Evolutionary conservation across 2,888 invertebrate species (phyloP), one percentile per base, ranked within the genome.

Genomic region (Diadromus collaris): DNA sequence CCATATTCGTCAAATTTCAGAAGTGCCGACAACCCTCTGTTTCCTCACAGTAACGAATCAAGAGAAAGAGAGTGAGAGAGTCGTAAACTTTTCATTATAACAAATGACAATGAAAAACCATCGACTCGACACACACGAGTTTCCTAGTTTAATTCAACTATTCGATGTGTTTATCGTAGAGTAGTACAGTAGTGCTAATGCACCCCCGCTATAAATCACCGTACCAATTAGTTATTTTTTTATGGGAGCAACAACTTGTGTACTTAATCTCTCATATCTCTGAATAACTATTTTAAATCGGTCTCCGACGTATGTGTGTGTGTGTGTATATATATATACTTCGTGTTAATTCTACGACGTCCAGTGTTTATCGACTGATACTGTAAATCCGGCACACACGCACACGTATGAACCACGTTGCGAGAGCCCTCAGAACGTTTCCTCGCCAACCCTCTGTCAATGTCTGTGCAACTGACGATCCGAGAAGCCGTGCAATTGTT

Each of bases 201-300:
- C 88, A 89, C 87, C 85, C 83, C 75, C 76, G 85, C 86, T 85
- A 82, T 75, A 85, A 76, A 82, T 84, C 84, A 84, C 86, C 84
- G 80, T 85, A 81, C 69, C 80, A 73, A 80, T 82, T 81, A 83
- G 81, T 29, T 88, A 86, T 85, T 86, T 83, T 85, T 81, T 86
- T 86, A 92, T 92, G 92, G 92, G 92, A 93, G 92, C 93, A 93
- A 93, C 92, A 93, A 92, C 92, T 85, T 81, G 68, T 74, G 69
- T 72, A 76, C 67, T 78, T 74, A 61, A 63, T 76, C 29, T 79
- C 73, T 72, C 70, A 58, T 78, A 60, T 76, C 69, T 54, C 44
- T 32, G 27, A 6, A 56, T n/a, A 56, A 56, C 56, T 56, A 56
- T 56, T 56, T 24, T 67, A 56, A 51, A 63, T 70, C 48, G 60